Evolutionary conservation across 2,113 vertebrate species (phyloP).

Genomic region (Vulpes ferrilata): DNA sequence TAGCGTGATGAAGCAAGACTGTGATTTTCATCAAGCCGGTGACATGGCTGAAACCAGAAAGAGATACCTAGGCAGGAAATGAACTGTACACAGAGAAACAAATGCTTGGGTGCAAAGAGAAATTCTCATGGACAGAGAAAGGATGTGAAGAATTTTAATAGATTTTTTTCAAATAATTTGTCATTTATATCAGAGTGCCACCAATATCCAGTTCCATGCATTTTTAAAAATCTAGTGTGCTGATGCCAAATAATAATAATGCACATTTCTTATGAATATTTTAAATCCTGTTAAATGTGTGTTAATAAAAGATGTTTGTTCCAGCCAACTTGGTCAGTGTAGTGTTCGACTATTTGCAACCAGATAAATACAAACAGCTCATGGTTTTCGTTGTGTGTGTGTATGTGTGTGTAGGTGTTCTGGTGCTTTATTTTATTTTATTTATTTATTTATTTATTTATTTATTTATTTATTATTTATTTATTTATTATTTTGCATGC

Average conservation of each 20-base stretch:
- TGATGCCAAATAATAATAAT: constrained; percentile 75
- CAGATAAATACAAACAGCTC: constrained; percentile 74
- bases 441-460: background rate
- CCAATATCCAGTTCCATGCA: constrained; percentile 69
- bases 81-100: background rate
- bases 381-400: background rate
- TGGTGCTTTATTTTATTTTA: background rate
- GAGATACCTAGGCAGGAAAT: constrained; percentile 42
- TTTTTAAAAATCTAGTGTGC: constrained; percentile 79
- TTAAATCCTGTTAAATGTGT: constrained; percentile 77
- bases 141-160: constrained; percentile 69
- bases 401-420: background rate
- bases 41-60: background rate
- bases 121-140: constrained; percentile 55
- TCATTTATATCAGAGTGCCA: constrained; percentile 58
- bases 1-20: background rate
- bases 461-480: background rate
- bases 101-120: background rate
- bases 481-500: background rate
- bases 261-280: constrained; percentile 81
- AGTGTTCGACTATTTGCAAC: constrained; percentile 61
- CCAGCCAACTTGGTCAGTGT: constrained; percentile 72
- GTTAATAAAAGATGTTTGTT: constrained; percentile 81
- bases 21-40: background rate
- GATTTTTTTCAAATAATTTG: constrained; percentile 75